Conservation (phyloP, 1,140 invertebrate genomes). For the Drosophila littoralis region DNA sequence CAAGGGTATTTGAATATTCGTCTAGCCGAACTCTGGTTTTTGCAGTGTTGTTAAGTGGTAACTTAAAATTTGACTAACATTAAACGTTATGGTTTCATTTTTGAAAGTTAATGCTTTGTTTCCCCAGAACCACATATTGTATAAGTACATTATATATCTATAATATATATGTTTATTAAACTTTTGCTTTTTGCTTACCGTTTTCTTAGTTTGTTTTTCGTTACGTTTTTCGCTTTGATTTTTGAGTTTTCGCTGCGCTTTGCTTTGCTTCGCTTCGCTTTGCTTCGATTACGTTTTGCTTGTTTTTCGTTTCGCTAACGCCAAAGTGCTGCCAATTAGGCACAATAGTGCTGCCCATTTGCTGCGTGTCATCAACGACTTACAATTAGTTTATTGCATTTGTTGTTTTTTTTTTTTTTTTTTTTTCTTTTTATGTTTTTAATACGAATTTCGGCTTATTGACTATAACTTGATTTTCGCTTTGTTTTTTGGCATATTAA, state of each 20-base stretch:
- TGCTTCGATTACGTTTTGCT: conserved; percentile 1
- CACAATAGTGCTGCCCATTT: conserved; percentile 29
- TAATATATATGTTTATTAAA: conserved; percentile 3
- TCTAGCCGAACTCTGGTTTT: conserved; percentile 6
- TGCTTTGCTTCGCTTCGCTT: conserved; percentile 12
- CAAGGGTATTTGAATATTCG: conserved; percentile 26
- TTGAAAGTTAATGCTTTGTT: conserved; percentile 74
- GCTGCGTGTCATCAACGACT: conserved; percentile 23
- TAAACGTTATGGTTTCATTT: conserved; percentile 39
- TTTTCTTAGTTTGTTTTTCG: conserved; percentile 31
- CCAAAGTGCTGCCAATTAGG: conserved; percentile 38
- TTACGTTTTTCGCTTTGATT: conserved; percentile 49
- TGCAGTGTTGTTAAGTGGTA: conserved; percentile 19
- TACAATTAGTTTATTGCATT: conserved; percentile 68
- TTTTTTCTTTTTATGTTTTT: not conserved
- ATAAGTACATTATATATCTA: conserved; percentile 16
- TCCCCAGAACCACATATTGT: conserved; percentile 75
- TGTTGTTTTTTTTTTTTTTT: conserved; percentile 9
- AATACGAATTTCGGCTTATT: conserved; percentile 22
- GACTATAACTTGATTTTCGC: conserved; percentile 45
- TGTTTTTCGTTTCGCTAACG: conserved; percentile 1
- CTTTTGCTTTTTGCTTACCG: conserved; percentile 13
- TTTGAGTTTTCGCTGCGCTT: conserved; percentile 56
- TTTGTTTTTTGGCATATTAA: conserved; percentile 71
- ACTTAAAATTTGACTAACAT: conserved; percentile 71